These are phyloP conservation scores for Charanyca ferruginea DNA, from an alignment of 2,888 invertebrate genomes.

Conservation along the genomic window DNA sequence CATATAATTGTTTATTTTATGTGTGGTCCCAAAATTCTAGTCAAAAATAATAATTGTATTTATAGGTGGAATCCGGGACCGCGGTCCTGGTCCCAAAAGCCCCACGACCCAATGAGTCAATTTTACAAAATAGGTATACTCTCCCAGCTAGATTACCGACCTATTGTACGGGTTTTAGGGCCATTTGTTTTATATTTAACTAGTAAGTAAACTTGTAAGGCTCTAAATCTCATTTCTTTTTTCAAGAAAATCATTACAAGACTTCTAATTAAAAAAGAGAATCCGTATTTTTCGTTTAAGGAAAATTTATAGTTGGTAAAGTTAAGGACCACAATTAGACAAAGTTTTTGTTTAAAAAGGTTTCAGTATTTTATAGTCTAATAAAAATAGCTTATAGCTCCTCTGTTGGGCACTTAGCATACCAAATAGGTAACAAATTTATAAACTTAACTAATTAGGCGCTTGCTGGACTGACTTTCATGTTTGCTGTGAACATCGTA, in stretches of 20 bases:
- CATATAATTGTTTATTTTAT: too few species aligned
- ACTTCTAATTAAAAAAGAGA: slow-evolving; percentile 6
- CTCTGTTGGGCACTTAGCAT: slow-evolving; percentile 83
- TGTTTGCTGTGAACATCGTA: slow-evolving; percentile 82
- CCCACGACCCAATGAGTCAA: too few species aligned
- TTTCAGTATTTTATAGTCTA: slow-evolving; percentile 66
- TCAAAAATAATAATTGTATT: too few species aligned
- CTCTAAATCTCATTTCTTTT: too few species aligned
- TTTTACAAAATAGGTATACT: neutral
- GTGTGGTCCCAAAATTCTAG: too few species aligned
- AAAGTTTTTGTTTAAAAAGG: slow-evolving; percentile 46
- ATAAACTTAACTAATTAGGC: slow-evolving; percentile 88
- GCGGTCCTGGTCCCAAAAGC: too few species aligned
- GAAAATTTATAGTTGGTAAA: slow-evolving; percentile 17
- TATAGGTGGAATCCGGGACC: too few species aligned
- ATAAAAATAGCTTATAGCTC: slow-evolving; percentile 72
- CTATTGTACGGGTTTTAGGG: neutral
- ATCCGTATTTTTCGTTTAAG: slow-evolving; percentile 22
- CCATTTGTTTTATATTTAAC: too few species aligned
- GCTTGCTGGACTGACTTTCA: slow-evolving; percentile 81
- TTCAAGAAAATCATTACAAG: neutral
- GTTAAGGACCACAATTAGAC: slow-evolving; percentile 42
- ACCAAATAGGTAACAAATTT: slow-evolving; percentile 89
- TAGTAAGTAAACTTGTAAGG: too few species aligned
- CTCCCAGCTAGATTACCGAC: neutral